phyloP scores from a whole-genome alignment of 2,888 invertebrate genomes.

The Uloborus plumipes region DNA sequence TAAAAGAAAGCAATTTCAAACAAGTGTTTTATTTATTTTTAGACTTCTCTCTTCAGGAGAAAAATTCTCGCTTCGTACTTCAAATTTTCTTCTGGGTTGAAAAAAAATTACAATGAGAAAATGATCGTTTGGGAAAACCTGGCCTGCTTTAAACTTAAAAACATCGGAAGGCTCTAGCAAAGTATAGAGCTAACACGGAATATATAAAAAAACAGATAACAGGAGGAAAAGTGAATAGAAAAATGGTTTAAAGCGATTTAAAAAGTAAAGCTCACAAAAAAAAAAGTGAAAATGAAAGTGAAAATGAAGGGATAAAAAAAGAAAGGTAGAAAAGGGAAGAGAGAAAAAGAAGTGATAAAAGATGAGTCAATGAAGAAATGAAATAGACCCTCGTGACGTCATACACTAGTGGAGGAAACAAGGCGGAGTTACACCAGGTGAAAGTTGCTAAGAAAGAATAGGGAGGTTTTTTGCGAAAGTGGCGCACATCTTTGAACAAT shows the following conservation, averaged over 20 bases:
- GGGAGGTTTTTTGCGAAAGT: background rate
- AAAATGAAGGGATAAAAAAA: conserved; percentile 15
- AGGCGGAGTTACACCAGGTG: conserved; percentile 36
- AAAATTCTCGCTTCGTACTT: too few relatives aligned
- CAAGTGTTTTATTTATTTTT: too few relatives aligned
- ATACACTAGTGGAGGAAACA: conserved; percentile 30
- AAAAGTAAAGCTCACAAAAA: conserved; percentile 10
- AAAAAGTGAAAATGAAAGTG: conserved; percentile 11
- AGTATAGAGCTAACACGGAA: background rate
- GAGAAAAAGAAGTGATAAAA: conserved; percentile 31
- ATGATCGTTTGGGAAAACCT: conserved; percentile 5
- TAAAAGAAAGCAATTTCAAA: too few relatives aligned
- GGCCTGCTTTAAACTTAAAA: conserved; percentile 16
- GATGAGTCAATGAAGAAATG: conserved; percentile 40
- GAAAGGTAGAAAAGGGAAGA: conserved; percentile 8
- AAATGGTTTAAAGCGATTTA: conserved; percentile 38
- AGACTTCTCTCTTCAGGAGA: too few relatives aligned
- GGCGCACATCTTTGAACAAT: background rate
- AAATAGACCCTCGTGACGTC: conserved; percentile 47
- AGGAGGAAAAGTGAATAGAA: conserved; percentile 19
- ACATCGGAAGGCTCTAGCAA: conserved; percentile 2
- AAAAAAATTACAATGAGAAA: conserved; percentile 4
- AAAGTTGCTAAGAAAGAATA: conserved; percentile 12
- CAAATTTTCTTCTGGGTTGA: too few relatives aligned
- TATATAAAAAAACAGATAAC: background rate